phyloP scores from a whole-genome alignment of 2,113 vertebrate species.

The Opisthocomus hoazin region DNA sequence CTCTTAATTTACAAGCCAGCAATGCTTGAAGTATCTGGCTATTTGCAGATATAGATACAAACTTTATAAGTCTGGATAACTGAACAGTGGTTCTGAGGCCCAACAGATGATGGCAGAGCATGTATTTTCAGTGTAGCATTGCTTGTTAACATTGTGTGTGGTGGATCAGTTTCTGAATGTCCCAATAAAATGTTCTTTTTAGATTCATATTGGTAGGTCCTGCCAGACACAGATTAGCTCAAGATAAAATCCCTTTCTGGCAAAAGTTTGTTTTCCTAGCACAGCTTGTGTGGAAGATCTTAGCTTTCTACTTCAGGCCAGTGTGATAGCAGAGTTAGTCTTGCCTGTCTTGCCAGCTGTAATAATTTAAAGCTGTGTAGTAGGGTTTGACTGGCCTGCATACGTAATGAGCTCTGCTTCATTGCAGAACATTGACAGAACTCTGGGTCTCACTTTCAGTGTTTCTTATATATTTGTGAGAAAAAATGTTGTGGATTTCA shows the following conservation, averaged over 20 bases:
- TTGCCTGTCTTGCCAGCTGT: background rate
- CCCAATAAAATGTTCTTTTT: background rate
- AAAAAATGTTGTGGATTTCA: background rate
- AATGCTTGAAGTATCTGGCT: background rate
- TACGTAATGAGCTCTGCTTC: background rate
- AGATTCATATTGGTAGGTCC: background rate
- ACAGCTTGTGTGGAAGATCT: background rate
- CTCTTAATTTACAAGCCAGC: too few relatives aligned
- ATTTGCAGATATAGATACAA: too few relatives aligned
- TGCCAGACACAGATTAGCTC: background rate
- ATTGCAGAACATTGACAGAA: background rate
- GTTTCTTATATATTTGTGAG: background rate
- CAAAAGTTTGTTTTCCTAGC: background rate
- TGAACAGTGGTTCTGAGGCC: background rate
- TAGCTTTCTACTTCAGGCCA: background rate
- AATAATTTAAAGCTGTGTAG: background rate
- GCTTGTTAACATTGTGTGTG: background rate
- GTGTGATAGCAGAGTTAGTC: background rate
- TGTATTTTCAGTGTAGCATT: background rate
- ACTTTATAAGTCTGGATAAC: too few relatives aligned
- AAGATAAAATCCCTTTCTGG: background rate
- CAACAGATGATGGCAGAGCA: background rate
- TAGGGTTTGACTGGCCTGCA: background rate
- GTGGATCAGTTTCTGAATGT: background rate
- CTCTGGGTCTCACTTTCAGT: background rate